phyloP scores from a whole-genome alignment of 2,797 vertebrate genomes.

The Tadarida brasiliensis region DNA sequence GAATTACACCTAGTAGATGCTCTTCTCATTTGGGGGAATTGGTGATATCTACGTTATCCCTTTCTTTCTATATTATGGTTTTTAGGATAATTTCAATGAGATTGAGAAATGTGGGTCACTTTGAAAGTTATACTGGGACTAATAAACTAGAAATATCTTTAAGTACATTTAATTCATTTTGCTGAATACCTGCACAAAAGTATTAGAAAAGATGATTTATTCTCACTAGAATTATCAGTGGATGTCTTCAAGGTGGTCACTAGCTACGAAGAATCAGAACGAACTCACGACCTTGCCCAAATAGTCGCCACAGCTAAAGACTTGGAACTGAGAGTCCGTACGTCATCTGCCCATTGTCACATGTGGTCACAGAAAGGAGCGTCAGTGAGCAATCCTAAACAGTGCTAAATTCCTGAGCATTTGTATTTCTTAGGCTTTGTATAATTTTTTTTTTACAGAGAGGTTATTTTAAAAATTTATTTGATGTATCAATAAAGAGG shows the following conservation, averaged over 20 bases:
- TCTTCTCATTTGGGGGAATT: background rate
- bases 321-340: background rate
- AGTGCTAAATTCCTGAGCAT: background rate
- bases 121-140: background rate
- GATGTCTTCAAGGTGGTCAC: background rate
- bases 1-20: background rate
- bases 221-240: background rate
- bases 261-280: background rate
- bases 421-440: background rate
- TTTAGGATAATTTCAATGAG: background rate
- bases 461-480: background rate
- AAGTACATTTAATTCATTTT: background rate
- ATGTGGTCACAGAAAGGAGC: background rate
- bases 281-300: background rate
- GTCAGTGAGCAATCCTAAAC: background rate
- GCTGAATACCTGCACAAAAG: background rate
- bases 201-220: background rate
- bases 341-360: background rate
- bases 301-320: background rate
- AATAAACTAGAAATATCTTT: background rate
- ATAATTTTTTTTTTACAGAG: background rate
- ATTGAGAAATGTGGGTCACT: background rate
- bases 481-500: conserved; percentile 11
- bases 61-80: background rate
- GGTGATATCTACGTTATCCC: background rate